These are phyloP conservation scores for Polia nebulosa DNA, from an alignment of 2,888 invertebrate species.

Conservation along the genomic window DNA sequence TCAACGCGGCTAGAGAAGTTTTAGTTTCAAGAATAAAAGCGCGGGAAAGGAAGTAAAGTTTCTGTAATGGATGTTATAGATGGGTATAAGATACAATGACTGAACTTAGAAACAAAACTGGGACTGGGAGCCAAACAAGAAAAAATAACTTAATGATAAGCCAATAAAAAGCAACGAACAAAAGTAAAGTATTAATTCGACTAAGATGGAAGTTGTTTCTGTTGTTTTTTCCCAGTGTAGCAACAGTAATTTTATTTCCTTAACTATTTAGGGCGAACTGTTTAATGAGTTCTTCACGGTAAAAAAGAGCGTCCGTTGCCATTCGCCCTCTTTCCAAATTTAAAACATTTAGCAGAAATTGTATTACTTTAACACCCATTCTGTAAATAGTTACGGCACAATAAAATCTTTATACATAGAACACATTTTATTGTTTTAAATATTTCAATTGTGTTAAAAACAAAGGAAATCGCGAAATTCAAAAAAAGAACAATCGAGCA, in stretches of 20 bases:
- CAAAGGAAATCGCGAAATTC: constrained; percentile 22
- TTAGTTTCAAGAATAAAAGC: no score
- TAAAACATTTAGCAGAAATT: constrained; percentile 61
- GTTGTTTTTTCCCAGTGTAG: constrained; percentile 54
- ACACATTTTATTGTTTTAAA: constrained; percentile 32
- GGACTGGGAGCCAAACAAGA: constrained; percentile 1
- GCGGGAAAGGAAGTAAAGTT: background rate
- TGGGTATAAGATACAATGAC: background rate
- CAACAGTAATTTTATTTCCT: constrained; percentile 61
- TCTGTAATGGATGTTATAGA: background rate
- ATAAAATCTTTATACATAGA: constrained; percentile 45
- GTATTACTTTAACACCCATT: constrained; percentile 55
- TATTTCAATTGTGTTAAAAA: constrained; percentile 13
- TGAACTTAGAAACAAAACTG: constrained; percentile 19
- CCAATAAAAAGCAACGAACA: constrained; percentile 54
- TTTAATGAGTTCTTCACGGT: constrained; percentile 62
- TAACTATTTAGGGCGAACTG: constrained; percentile 60
- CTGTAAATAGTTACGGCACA: constrained; percentile 29
- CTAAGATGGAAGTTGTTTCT: constrained; percentile 53
- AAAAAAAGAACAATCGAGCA: constrained; percentile 66
- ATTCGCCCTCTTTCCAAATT: constrained; percentile 51
- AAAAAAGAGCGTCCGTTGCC: constrained; percentile 56
- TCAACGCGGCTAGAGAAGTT: no score
- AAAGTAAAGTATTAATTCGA: constrained; percentile 59
- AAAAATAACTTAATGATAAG: constrained; percentile 39